Base-by-base conservation (phyloP, 2,113 vertebrate species). In the Blennius ocellaris region DNA sequence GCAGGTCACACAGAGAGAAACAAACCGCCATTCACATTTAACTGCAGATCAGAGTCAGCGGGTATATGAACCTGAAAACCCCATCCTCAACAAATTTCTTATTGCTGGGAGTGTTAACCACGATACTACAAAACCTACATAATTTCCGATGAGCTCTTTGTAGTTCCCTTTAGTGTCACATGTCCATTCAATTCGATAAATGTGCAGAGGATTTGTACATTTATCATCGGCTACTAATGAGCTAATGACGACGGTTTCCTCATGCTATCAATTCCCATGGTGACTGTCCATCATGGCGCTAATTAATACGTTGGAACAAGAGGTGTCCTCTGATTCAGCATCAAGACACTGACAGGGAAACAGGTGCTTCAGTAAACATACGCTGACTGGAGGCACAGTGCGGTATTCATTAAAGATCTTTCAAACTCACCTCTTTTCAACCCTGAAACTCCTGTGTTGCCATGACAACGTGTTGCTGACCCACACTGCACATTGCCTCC, bases 371-470 rank as follows among this genome's bases (percentile, higher is more conserved):
- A 54, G 81, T 82, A 85, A 86, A 84, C 83, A 87, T 69, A 70
- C 16, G 37, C 81, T 61, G 74, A 37, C 80, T 70, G 55, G 45
- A 50, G 78, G 67, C 78, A 78, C 69, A 49, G 76, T 51, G 78
- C 69, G 54, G 80, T 75, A 72, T 89, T 91, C 82, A 89, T 92
- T 89, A 90, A 84, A 85, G 76, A 84, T 80, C 78, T 80, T 73
- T 80, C 73, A 48, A 80, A 77, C 73, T 83, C 83, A 81, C 87
- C 77, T 85, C 72, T 61, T 63, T 67, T 78, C 76, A 85, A 69
- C 84, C 75, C 84, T 82, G 67, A 76, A 82, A 87, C 83, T 77
- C 78, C 45, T 57, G 78, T 41, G 87, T 91, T 89, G 86, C 89
- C 85, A 90, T 90, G 81, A 84, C 69, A 88, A 90, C 88, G 0